Evolutionary conservation across 2,888 invertebrate species (phyloP).

Genomic region (Alloplasta piceator): DNA sequence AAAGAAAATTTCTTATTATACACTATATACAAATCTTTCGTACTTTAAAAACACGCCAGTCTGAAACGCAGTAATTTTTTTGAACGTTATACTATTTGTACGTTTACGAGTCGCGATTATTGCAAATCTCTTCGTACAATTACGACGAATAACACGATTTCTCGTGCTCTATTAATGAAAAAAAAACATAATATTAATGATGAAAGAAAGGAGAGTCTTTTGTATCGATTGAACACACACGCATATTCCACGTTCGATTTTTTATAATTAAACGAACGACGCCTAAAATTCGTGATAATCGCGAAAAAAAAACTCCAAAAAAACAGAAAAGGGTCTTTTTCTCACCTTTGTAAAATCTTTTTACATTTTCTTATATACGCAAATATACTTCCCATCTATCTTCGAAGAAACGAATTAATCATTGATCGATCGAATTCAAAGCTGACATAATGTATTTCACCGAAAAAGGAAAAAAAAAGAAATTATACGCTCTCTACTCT

Average conservation of each 20-base stretch:
- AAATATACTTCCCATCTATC: constrained; percentile 50
- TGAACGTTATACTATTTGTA: constrained; percentile 62
- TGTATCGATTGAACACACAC: constrained; percentile 47
- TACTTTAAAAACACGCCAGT: constrained; percentile 58
- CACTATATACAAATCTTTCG: constrained; percentile 60
- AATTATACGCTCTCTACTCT: constrained; percentile 55
- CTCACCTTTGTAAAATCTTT: constrained; percentile 64
- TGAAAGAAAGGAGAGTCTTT: constrained; percentile 12
- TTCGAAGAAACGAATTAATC: neutral
- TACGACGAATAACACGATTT: constrained; percentile 23
- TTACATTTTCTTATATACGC: constrained; percentile 62
- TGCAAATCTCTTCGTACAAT: constrained; percentile 42
- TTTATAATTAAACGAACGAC: constrained; percentile 51
- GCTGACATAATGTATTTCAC: constrained; percentile 49
- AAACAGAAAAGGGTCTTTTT: constrained; percentile 37
- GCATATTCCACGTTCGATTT: constrained; percentile 55
- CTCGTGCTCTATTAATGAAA: constrained; percentile 18
- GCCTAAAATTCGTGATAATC: neutral
- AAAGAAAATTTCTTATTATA: constrained; percentile 56
- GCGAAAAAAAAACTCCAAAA: neutral
- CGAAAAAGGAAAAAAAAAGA: constrained; percentile 9
- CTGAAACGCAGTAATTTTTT: constrained; percentile 65
- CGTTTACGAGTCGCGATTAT: constrained; percentile 46
- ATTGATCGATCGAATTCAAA: constrained; percentile 40
- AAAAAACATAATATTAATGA: neutral